Base-by-base conservation (phyloP, 2,797 vertebrate species). In the Brachymystax lenok region DNA sequence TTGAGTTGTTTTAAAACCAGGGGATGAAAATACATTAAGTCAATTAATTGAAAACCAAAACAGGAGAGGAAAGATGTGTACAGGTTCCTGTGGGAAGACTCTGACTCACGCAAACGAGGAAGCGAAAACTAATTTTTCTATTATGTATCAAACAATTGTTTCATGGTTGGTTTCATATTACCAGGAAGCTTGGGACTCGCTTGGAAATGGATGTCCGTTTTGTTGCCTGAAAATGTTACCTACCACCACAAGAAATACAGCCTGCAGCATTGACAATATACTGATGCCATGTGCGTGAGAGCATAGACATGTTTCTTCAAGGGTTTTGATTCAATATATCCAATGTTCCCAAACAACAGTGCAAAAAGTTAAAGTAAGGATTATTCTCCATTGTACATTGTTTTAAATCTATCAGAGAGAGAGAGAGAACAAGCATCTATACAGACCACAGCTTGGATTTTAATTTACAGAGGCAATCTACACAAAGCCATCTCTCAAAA, bases 21-120 rank as follows among this genome's bases (percentile, higher is more conserved):
- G 85, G 88, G 88, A 92, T 87, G 85, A 77, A 91, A 91, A 86
- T 83, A 85, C 91, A 93, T 91, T 84, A 85, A 84, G 82, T 82
- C 85, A 90, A 90, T 92, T 90, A 93, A 94, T 92, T 92, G 89
- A 91, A 92, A 92, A 88, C 33, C 83, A 54, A 74, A 74, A 74
- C 56, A 81, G 78, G 80, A 83, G 50, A 87, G 61, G 82, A 83
- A 78, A 79, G 72, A 80, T 84, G 77, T 80, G 72, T 82, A 72
- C 74, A 69, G 52, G 54, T 50, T 85, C 85, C 81, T 81, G n/a
- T 81, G 80, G 89, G 88, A 85, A 77, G 77, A 83, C 82, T 80
- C 78, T 68, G 74, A 56, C 87, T 80, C 17, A 68, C 79, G 76
- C 87, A 85, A 86, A 85, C 79, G 78, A 77, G 77, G 54, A 75